These are phyloP conservation scores for Melitaea athalia DNA, from an alignment of 2,888 invertebrate species.

Conservation along the genomic window DNA sequence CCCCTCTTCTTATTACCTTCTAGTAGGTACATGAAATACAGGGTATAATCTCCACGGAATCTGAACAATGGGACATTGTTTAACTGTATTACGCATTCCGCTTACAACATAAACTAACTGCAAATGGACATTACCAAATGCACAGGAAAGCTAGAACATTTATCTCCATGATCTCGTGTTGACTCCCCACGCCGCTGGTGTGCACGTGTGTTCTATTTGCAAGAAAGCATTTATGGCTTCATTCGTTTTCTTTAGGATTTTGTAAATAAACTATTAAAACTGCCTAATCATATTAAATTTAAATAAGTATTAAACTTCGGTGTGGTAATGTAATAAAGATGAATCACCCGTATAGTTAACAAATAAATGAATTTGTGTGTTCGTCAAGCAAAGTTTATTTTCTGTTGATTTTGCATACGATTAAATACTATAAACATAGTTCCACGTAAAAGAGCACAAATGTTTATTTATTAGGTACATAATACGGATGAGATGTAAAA, in stretches of 20 bases:
- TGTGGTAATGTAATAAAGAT: not conserved
- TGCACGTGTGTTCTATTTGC: conserved; percentile 26
- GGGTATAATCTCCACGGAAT: not conserved
- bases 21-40: not conserved
- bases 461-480: no score
- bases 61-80: not conserved
- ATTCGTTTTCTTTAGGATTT: not conserved
- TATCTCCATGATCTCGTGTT: conserved; percentile 4
- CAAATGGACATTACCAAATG: not conserved
- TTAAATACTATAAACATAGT: no score
- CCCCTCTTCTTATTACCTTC: no score
- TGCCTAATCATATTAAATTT: not conserved
- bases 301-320: not conserved
- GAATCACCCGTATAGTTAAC: no score
- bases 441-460: no score
- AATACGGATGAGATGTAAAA: no score
- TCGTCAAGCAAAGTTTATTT: no score
- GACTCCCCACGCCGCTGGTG: conserved; percentile 7
- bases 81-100: not conserved
- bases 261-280: conserved; percentile 5
- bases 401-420: no score
- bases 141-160: not conserved
- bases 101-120: not conserved
- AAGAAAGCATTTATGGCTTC: conserved; percentile 11
- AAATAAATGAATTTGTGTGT: no score